Conservation (phyloP, 2,888 invertebrate species). For the Alloscopus bannaensis region DNA sequence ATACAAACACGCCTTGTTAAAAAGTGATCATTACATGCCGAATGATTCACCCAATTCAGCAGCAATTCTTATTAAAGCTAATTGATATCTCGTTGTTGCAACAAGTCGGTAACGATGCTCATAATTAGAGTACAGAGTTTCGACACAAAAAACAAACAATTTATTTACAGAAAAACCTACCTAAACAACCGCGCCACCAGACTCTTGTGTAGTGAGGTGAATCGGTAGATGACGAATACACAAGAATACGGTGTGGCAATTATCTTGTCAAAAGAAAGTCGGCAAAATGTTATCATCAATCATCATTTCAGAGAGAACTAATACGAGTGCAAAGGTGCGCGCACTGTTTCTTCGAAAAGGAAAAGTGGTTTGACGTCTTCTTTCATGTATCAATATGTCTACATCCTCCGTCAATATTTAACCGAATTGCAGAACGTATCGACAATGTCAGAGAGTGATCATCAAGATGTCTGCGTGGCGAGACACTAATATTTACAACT, state of each 20-base stretch:
- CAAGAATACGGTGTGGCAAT: slow-evolving; percentile 17
- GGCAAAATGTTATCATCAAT: slow-evolving; percentile 51
- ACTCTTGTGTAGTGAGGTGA: too few species aligned
- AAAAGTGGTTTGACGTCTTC: not conserved
- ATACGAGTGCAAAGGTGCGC: too few species aligned
- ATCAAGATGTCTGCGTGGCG: too few species aligned
- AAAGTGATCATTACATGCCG: slow-evolving; percentile 14
- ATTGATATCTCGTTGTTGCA: slow-evolving; percentile 51
- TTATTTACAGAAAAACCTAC: too few species aligned
- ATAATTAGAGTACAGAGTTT: too few species aligned
- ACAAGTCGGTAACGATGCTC: not conserved
- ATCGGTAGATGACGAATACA: slow-evolving; percentile 16
- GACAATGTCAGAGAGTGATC: too few species aligned
- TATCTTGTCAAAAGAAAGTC: slow-evolving; percentile 53
- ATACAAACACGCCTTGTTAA: too few species aligned
- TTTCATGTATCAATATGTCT: not conserved
- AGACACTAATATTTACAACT: not conserved
- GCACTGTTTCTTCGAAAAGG: not conserved
- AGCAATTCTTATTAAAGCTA: slow-evolving; percentile 32
- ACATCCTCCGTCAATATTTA: not conserved
- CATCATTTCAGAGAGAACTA: slow-evolving; percentile 39
- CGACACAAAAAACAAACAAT: too few species aligned
- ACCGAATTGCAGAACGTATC: too few species aligned
- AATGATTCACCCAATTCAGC: slow-evolving; percentile 17
- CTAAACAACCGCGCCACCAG: not conserved